phyloP scores from a whole-genome alignment of 2,113 vertebrate genomes.

The Pluvialis apricaria region DNA sequence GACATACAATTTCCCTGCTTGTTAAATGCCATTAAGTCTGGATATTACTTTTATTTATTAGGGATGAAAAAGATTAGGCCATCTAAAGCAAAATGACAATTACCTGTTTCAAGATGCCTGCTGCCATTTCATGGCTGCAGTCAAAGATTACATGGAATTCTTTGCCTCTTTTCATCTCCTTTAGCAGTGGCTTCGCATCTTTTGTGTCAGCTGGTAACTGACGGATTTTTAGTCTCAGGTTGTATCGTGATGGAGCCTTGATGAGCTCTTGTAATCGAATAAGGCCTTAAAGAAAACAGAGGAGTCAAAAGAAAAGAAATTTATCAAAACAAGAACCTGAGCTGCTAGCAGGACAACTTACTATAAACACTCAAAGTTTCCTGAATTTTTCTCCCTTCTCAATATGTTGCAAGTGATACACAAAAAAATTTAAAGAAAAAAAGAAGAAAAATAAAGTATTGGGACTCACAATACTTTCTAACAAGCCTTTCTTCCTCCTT shows the following conservation, averaged over 20 bases:
- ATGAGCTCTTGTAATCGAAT: slow-evolving; percentile 98
- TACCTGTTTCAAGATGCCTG: slow-evolving; percentile 97
- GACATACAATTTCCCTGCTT: background rate
- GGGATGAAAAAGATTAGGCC: background rate
- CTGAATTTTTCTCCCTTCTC: background rate
- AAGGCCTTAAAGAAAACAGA: slow-evolving; percentile 82
- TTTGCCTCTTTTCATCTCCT: slow-evolving; percentile 98
- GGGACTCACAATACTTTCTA: background rate
- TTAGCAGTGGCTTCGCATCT: slow-evolving; percentile 95
- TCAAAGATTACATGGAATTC: slow-evolving; percentile 99
- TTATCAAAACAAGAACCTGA: slow-evolving; percentile 14
- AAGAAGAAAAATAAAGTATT: background rate
- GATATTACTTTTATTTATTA: background rate
- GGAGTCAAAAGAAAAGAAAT: background rate
- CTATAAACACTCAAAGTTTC: background rate
- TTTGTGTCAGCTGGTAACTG: slow-evolving; percentile 93
- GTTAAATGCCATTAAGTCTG: background rate
- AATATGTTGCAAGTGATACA: background rate
- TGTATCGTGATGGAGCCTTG: slow-evolving; percentile 97
- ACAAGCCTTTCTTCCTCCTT: background rate
- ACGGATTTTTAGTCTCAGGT: slow-evolving; percentile 95
- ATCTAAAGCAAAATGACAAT: slow-evolving; percentile 12
- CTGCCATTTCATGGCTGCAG: slow-evolving; percentile 97
- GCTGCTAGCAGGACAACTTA: background rate
- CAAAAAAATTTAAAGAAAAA: background rate